Percentiles rank a stretch among this genome's conserved stretches.
Conservation (phyloP, 2,888 invertebrate species). For the Candidula unifasciata region DNA sequence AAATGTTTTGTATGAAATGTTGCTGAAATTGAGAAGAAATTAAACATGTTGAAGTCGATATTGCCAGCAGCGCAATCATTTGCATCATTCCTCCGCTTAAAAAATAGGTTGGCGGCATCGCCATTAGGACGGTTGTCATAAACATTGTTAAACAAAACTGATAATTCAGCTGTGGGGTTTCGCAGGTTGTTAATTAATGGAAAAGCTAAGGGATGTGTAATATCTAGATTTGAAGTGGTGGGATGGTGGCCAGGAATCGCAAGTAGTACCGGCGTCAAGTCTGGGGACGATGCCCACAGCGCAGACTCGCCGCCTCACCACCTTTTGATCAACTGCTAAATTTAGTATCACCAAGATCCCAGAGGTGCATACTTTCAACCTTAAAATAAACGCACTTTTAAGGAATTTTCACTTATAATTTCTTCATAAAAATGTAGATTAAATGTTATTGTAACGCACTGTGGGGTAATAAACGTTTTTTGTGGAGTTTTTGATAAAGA, state of each 20-base stretch:
- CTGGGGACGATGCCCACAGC: constrained; percentile 63
- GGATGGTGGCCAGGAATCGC: constrained; percentile 45
- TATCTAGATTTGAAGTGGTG: constrained; percentile 14
- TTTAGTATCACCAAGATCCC: constrained; percentile 58
- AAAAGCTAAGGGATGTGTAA: constrained; percentile 1
- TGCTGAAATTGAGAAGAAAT: background rate
- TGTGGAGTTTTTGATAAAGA: constrained; percentile 41
- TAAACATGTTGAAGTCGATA: background rate
- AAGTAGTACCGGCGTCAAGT: constrained; percentile 65
- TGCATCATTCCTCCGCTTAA: constrained; percentile 61
- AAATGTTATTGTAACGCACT: constrained; percentile 46
- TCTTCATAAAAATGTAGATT: background rate
- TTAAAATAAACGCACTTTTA: constrained; percentile 53
- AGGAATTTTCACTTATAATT: constrained; percentile 20
- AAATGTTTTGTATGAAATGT: constrained; percentile 3
- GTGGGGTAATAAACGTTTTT: constrained; percentile 35
- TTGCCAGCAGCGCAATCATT: constrained; percentile 59
- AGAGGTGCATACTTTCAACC: constrained; percentile 59
- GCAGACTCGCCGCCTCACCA: constrained; percentile 61
- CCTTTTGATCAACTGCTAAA: constrained; percentile 57
- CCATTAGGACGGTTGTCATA: constrained; percentile 34
- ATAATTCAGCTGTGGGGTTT: background rate
- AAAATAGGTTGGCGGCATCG: constrained; percentile 54
- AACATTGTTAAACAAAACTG: background rate
- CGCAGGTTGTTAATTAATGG: background rate